These are phyloP conservation scores for Andrena hattorfiana DNA, from an alignment of 2,888 invertebrate species.

Conservation along the genomic window DNA sequence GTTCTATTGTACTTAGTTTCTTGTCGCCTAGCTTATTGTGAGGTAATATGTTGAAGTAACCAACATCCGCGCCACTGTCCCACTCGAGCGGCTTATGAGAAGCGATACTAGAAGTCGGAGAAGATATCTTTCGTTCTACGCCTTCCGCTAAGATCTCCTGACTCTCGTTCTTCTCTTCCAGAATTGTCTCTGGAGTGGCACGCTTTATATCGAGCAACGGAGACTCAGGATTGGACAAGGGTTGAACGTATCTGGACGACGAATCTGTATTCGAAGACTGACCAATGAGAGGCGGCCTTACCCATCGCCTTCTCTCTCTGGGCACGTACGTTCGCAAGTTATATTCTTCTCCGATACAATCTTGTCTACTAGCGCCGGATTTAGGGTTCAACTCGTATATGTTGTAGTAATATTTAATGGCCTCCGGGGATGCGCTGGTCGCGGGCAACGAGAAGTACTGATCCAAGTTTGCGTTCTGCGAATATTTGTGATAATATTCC, in stretches of 20 bases:
- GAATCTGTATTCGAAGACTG: slow-evolving; percentile 77
- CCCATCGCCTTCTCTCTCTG: slow-evolving; percentile 81
- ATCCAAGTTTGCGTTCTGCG: slow-evolving; percentile 88
- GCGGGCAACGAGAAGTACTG: slow-evolving; percentile 87
- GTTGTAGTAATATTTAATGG: slow-evolving; percentile 75
- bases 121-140: slow-evolving; percentile 85
- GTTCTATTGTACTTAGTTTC: slow-evolving; percentile 88
- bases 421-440: slow-evolving; percentile 67
- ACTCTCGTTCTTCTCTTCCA: slow-evolving; percentile 75
- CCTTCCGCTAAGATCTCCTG: slow-evolving; percentile 71
- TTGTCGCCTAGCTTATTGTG: slow-evolving; percentile 85
- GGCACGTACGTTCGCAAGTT: slow-evolving; percentile 73
- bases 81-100: slow-evolving; percentile 93
- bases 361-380: slow-evolving; percentile 63
- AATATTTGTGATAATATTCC: slow-evolving; percentile 90
- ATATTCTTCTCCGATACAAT: slow-evolving; percentile 73
- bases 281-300: slow-evolving; percentile 83
- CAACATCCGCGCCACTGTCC: slow-evolving; percentile 95
- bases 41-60: slow-evolving; percentile 88
- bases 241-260: slow-evolving; percentile 70
- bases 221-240: slow-evolving; percentile 67
- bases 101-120: slow-evolving; percentile 91
- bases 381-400: slow-evolving; percentile 74
- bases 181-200: slow-evolving; percentile 69
- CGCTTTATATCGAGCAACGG: slow-evolving; percentile 73